Evolutionary conservation across 1,140 invertebrate species (phyloP).

Genomic region (Aleiodes sp.): DNA sequence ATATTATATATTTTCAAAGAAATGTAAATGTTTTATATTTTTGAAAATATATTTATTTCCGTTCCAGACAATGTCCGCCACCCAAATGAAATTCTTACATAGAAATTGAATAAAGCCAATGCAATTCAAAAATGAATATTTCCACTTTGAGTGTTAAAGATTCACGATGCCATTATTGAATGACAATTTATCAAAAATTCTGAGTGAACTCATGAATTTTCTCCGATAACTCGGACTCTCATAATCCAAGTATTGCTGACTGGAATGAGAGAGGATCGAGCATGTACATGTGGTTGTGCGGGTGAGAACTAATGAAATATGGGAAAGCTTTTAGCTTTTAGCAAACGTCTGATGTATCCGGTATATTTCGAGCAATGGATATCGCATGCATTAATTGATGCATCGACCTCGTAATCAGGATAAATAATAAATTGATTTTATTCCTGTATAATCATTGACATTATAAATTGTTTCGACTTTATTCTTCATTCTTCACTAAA

Average conservation of each 20-base stretch:
- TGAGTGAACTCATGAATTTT: not conserved
- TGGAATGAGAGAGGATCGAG: not conserved
- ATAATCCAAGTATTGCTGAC: not conserved
- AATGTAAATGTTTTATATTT: too few relatives aligned
- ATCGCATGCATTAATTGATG: conserved; percentile 53
- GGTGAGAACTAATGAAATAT: conserved; percentile 62
- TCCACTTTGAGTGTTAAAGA: not conserved
- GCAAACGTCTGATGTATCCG: conserved; percentile 58
- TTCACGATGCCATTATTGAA: not conserved
- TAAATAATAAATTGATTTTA: conserved; percentile 60
- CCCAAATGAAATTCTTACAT: too few relatives aligned
- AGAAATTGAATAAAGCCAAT: too few relatives aligned
- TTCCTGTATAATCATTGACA: too few relatives aligned
- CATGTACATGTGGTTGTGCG: conserved; percentile 20
- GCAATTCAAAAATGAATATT: not conserved
- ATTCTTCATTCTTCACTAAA: too few relatives aligned
- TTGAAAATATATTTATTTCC: too few relatives aligned
- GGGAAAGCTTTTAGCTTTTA: conserved; percentile 65
- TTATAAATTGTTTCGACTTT: too few relatives aligned
- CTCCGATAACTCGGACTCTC: conserved; percentile 15
- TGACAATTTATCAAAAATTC: not conserved
- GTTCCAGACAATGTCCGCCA: too few relatives aligned
- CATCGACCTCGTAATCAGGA: conserved; percentile 56
- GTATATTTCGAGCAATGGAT: conserved; percentile 33
- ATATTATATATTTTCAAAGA: too few relatives aligned